These are phyloP conservation scores for Spheniscus mendiculus DNA, from an alignment of 2,113 vertebrate species.

Conservation along the genomic window DNA sequence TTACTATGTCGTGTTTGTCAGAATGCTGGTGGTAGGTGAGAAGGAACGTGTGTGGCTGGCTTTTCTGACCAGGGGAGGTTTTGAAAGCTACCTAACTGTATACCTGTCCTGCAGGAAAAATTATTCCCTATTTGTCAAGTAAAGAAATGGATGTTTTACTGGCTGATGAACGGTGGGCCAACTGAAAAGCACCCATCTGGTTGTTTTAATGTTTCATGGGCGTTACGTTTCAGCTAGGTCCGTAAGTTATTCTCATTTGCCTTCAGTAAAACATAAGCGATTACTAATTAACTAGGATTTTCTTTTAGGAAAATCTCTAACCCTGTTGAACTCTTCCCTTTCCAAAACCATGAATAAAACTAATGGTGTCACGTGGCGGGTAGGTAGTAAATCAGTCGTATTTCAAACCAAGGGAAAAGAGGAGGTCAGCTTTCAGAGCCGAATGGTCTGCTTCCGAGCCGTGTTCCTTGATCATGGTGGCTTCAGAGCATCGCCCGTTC, in stretches of 20 bases:
- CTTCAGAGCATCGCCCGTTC: neutral
- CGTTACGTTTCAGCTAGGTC: neutral
- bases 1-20: neutral
- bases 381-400: neutral
- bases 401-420: neutral
- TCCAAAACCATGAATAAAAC: neutral
- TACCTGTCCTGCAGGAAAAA: neutral
- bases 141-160: neutral
- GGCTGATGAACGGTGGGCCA: neutral
- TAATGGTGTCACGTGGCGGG: fast-evolving
- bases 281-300: neutral
- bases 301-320: neutral
- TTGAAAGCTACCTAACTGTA: neutral
- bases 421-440: neutral
- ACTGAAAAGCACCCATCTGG: neutral
- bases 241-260: neutral
- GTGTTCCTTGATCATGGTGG: fast-evolving
- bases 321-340: neutral
- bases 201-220: neutral
- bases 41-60: neutral
- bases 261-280: neutral
- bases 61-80: neutral
- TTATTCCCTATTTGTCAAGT: neutral
- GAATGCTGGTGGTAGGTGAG: neutral
- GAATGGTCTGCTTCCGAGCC: neutral